Conservation (phyloP, 2,888 invertebrate species). For the Luperina nickerlii region DNA sequence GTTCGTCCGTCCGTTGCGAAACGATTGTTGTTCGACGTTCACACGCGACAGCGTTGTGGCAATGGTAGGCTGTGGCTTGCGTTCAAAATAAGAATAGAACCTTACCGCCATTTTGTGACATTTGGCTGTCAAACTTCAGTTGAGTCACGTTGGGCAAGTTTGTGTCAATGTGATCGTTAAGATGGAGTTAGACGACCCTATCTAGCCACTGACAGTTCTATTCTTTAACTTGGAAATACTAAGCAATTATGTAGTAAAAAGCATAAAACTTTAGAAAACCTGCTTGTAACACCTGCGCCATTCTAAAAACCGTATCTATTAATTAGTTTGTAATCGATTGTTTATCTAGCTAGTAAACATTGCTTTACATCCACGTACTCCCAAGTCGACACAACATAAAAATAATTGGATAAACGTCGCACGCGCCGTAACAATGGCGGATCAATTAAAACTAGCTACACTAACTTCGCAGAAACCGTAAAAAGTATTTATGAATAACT, state of each 20-base stretch:
- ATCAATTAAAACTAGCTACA: conserved; percentile 60
- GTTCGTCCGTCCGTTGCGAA: conserved; percentile 73
- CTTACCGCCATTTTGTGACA: conserved; percentile 39
- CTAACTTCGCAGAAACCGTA: conserved; percentile 50
- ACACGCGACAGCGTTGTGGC: conserved; percentile 71
- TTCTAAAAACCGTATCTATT: conserved; percentile 17
- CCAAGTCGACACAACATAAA: conserved; percentile 58
- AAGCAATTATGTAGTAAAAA: background rate
- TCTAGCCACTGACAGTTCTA: background rate
- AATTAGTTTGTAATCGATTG: conserved; percentile 27
- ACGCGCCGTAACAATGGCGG: conserved; percentile 61
- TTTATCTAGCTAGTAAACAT: conserved; percentile 30
- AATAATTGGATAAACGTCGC: conserved; percentile 61
- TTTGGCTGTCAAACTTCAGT: conserved; percentile 43
- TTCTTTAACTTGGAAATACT: background rate
- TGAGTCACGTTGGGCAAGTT: background rate
- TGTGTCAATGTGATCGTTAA: background rate
- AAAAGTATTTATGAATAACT: conserved; percentile 32
- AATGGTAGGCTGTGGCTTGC: conserved; percentile 36
- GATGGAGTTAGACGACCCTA: background rate
- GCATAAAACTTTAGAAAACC: background rate
- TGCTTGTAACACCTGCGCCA: background rate
- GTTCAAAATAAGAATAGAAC: conserved; percentile 53
- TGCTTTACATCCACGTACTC: conserved; percentile 39
- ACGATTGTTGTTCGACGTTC: conserved; percentile 75